Percentiles rank a stretch among this genome's conserved stretches.
These are phyloP conservation scores for Chamaea fasciata DNA, from an alignment of 2,113 vertebrate species.

Conservation along the genomic window DNA sequence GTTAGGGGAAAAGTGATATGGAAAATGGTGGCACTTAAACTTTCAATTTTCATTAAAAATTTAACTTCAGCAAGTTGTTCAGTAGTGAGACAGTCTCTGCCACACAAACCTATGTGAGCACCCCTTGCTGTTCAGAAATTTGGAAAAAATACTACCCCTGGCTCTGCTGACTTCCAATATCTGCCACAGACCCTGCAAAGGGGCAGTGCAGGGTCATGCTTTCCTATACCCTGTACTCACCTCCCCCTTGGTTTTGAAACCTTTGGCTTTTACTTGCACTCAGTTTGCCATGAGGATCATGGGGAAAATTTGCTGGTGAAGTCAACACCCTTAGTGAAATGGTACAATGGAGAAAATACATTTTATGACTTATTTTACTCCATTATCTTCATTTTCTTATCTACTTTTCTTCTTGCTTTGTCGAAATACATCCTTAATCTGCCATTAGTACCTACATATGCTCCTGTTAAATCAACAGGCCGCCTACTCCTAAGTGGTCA, in stretches of 20 bases:
- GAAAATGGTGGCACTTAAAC: constrained; percentile 52
- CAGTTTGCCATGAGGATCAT: background rate
- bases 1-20: constrained; percentile 46
- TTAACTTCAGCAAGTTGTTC: constrained; percentile 32
- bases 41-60: constrained; percentile 68
- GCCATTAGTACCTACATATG: background rate
- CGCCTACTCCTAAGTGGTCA: background rate
- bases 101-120: background rate
- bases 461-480: background rate
- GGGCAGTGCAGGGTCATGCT: background rate
- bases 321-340: background rate
- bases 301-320: background rate
- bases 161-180: background rate
- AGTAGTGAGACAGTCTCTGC: background rate
- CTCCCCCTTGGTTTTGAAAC: background rate
- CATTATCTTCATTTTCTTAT: background rate
- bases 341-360: background rate
- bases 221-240: fast-evolving
- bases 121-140: background rate
- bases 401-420: background rate
- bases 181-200: background rate
- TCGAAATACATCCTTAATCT: background rate
- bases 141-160: background rate
- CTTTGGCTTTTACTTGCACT: background rate
- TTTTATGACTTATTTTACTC: background rate